Base-by-base conservation (phyloP, 2,888 invertebrate species). In the Mythimna pallens region DNA sequence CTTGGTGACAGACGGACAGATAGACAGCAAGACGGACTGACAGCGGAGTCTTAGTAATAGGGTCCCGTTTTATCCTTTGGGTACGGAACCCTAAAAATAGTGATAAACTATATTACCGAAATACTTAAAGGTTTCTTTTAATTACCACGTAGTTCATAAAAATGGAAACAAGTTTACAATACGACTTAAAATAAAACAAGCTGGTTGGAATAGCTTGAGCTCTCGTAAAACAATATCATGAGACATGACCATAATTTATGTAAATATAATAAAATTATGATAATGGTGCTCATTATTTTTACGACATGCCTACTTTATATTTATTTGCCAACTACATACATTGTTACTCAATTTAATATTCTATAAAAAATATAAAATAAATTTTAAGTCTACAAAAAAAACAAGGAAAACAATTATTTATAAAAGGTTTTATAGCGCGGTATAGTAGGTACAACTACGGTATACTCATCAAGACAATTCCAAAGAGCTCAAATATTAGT, bases 131-230 rank as follows among this genome's bases (percentile, higher is more conserved):
- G 5, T 14, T 66, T 74, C 12, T 69, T 78, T 74, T 52, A 73
- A 73, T 65, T 73, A 65, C 64, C 17, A 25, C 10, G 61, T 6
- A 50, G 22, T 73, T 70, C 34, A 65, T 77, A 50, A 62, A 76
- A 79, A 76, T 54, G 58, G 3, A 78, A 78, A 78, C 71, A 20
- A 54, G 58, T 78, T 70, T 43, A 54, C 20, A 59, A 52, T 30
- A 63, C 14, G 3, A 36, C 20, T 8, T 3, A 40, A 25, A 54
- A 52, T 14, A 17, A 65, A 72, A 62, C 52, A 36, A 73, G 65
- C 65, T 65, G 62, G 10, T 34, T 17, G 20, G 20, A 70, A 77
- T 55, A 55, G 30, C 14, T 55, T 22, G 52, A 36, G 47, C 22
- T 2, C 70, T 55, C 78, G 30, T 30, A 62, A 55, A 61, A 75